A percentile compares a stretch with the other conserved stretches of the same genome.
phyloP scores from a whole-genome alignment of 2,888 invertebrate genomes.

The Hipparchia semele region DNA sequence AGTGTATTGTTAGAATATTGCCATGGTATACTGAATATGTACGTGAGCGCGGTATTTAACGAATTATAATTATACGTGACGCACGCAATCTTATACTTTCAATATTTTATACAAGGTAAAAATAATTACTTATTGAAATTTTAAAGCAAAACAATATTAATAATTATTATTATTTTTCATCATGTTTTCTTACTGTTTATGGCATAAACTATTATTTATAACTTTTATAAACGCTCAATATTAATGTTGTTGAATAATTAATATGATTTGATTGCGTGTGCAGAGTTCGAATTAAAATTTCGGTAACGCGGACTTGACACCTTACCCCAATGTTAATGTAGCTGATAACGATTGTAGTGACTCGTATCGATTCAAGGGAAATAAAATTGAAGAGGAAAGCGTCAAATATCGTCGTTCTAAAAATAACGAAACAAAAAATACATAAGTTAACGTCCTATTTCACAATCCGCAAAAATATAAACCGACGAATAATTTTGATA shows the following conservation, averaged over 20 bases:
- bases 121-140: background rate
- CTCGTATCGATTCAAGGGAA: conserved; percentile 53
- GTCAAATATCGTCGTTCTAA: background rate
- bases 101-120: background rate
- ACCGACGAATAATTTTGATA: no score
- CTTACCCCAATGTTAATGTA: conserved; percentile 31
- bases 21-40: background rate
- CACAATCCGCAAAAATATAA: no score
- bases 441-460: no score
- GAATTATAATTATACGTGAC: background rate
- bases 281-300: conserved; percentile 22
- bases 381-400: conserved; percentile 30
- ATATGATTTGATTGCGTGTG: conserved; percentile 27
- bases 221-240: background rate
- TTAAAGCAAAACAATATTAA: background rate
- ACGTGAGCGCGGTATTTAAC: background rate
- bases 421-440: background rate
- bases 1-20: background rate
- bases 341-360: conserved; percentile 43
- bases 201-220: background rate
- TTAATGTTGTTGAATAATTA: background rate
- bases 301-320: conserved; percentile 30
- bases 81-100: conserved; percentile 9
- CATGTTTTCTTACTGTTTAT: background rate
- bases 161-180: background rate